These are phyloP conservation scores for Amphiprion clarkii DNA, from an alignment of 2,797 vertebrate genomes.

Conservation along the genomic window DNA sequence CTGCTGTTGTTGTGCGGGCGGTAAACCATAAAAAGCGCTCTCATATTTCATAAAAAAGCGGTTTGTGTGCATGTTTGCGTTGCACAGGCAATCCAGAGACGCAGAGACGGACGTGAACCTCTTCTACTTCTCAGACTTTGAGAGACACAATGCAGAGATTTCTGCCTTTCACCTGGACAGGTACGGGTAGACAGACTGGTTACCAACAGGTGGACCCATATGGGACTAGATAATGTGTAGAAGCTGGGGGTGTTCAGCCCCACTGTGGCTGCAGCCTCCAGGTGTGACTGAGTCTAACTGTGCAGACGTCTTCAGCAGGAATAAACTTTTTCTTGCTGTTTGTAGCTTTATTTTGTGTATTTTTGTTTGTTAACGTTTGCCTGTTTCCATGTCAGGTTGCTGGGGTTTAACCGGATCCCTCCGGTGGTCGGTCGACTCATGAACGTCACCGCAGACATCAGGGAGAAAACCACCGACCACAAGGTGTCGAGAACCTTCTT, in stretches of 20 bases:
- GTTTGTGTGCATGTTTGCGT: neutral
- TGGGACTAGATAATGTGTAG: too few relatives aligned
- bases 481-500: constrained; percentile 89
- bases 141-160: constrained; percentile 92
- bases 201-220: neutral
- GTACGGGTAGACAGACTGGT: constrained; percentile 60
- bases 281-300: neutral
- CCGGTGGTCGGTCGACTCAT: constrained; percentile 88
- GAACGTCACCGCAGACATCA: constrained; percentile 87
- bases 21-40: neutral
- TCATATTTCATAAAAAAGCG: neutral
- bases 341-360: too few relatives aligned
- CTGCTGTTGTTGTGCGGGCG: neutral
- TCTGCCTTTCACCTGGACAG: constrained; percentile 92
- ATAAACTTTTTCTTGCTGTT: neutral
- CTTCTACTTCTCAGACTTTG: constrained; percentile 94
- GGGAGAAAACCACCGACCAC: constrained; percentile 87
- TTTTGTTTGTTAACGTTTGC: neutral
- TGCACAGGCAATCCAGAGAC: constrained; percentile 85
- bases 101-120: constrained; percentile 89
- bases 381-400: constrained; percentile 74
- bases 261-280: neutral
- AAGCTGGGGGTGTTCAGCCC: too few relatives aligned
- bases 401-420: constrained; percentile 90
- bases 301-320: too few relatives aligned